A percentile compares a stretch with the other conserved stretches of the same genome.
These are phyloP conservation scores for Kryptolebias ocellatus DNA, from an alignment of 2,797 vertebrate genomes.

Conservation along the genomic window DNA sequence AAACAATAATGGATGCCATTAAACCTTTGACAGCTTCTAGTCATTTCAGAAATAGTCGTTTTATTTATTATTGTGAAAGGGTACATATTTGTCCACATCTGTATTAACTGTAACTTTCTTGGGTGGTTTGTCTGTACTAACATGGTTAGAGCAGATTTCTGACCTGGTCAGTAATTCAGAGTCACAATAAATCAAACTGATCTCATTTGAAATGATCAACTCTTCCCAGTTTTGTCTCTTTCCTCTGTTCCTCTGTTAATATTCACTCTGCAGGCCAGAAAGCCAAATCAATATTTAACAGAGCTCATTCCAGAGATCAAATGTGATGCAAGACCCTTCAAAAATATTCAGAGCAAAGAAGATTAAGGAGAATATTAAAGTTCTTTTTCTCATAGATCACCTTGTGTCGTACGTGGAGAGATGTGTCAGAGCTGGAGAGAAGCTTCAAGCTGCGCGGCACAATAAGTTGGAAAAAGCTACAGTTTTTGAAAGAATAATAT, in stretches of 20 bases:
- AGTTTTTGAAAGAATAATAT: too few relatives aligned
- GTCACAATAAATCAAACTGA: neutral
- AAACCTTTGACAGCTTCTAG: too few relatives aligned
- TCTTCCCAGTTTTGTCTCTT: neutral
- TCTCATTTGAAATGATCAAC: constrained; percentile 9
- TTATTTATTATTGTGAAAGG: too few relatives aligned
- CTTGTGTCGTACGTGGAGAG: constrained; percentile 25
- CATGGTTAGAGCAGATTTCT: too few relatives aligned
- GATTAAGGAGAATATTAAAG: constrained; percentile 45
- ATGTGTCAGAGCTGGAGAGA: constrained; percentile 23
- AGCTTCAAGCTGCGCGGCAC: constrained; percentile 6
- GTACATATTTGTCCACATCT: too few relatives aligned
- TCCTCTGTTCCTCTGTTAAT: constrained; percentile 12
- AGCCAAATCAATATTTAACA: constrained; percentile 33
- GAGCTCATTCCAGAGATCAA: constrained; percentile 27
- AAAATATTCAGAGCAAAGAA: constrained; percentile 29
- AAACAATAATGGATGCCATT: too few relatives aligned
- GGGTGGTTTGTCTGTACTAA: too few relatives aligned
- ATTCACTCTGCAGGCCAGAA: neutral
- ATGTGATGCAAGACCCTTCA: constrained; percentile 28
- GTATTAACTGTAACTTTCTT: too few relatives aligned
- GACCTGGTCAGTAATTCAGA: constrained; percentile 1
- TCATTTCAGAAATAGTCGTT: too few relatives aligned
- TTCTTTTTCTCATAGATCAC: constrained; percentile 19
- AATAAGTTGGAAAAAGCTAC: too few relatives aligned